Base-by-base conservation (phyloP, 2,797 vertebrate species). In the Cichlasoma orientale region DNA sequence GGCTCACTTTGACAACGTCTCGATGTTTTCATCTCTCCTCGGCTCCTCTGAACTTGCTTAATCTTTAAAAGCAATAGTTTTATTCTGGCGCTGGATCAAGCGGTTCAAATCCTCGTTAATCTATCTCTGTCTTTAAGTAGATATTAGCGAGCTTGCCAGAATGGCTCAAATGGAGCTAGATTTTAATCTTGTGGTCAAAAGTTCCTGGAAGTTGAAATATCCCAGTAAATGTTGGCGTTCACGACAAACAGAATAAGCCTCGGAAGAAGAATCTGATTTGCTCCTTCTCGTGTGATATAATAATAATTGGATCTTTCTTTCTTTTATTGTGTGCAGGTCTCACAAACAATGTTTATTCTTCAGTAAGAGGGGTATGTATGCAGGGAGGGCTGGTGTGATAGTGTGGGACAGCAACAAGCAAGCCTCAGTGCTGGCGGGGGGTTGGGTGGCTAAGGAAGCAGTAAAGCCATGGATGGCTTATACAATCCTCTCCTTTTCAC, bases 271-370 rank as follows among this genome's bases (percentile, higher is more conserved):
- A 70, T 31, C 12, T 14, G 8, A 61, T 59, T 82, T 80, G 29
- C 55, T 55, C 7, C 11, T 10, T 27, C 25, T 23, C 57, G 29
- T 80, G 75, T 83, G 61, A 53, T 63, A 72, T 21, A 50, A 12
- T 77, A 12, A 38, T 38, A 38, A 38, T 38, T 12, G 23, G 27
- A 36, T 66, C 4, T 57, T 70, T 11, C 68, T 63, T 80, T 81
- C 73, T 77, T 25, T 73, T 75, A 77, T 85, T 38, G 16, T 81
- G 44, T 54, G 52, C 29, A 68, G 21, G 52, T 58, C 77, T 84
- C 52, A 81, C 88, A 79, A 87, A 77, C 66, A n/a, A 79, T 53
- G 75, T 85, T 88, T 89, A 82, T 90, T 74, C 77, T 79, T 79
- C 69, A 79, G 21, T 74, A 72, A 66, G 74, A 31, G 29, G 78